These are phyloP conservation scores for Brachystomella parvula DNA, from an alignment of 1,140 invertebrate species.

Conservation along the genomic window DNA sequence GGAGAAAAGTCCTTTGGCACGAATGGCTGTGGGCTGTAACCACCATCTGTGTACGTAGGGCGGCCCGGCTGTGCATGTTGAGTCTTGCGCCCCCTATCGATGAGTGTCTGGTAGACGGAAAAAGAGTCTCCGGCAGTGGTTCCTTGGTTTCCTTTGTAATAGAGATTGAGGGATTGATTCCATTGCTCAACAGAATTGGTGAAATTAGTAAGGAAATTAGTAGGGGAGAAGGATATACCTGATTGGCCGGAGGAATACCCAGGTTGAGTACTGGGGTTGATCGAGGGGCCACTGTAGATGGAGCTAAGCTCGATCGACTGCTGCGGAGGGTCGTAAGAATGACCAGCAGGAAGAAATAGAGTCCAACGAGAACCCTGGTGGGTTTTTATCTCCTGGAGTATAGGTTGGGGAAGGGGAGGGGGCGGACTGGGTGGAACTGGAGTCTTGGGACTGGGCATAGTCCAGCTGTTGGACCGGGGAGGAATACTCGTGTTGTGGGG, in stretches of 20 bases:
- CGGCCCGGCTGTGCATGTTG: background rate
- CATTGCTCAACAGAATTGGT: background rate
- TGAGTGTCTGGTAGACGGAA: slow-evolving; percentile 3
- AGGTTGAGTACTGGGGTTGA: background rate
- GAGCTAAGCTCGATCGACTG: background rate
- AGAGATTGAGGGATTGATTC: background rate
- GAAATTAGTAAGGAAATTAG: background rate
- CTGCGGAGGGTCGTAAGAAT: background rate
- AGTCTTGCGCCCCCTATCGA: background rate
- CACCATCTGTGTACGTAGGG: background rate
- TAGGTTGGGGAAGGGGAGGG: background rate
- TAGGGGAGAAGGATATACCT: background rate
- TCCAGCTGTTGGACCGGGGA: background rate
- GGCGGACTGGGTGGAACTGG: background rate
- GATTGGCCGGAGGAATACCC: background rate
- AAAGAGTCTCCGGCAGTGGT: background rate
- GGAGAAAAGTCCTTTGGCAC: background rate
- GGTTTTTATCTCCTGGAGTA: background rate
- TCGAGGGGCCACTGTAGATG: background rate
- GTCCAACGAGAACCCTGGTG: background rate
- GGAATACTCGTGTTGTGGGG: background rate
- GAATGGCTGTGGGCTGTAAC: background rate
- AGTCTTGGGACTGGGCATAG: slow-evolving; percentile 2
- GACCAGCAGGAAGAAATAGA: background rate
- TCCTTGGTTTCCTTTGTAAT: background rate